These are phyloP conservation scores for Yponomeuta cagnagella DNA, from an alignment of 2,888 invertebrate species.

Conservation along the genomic window DNA sequence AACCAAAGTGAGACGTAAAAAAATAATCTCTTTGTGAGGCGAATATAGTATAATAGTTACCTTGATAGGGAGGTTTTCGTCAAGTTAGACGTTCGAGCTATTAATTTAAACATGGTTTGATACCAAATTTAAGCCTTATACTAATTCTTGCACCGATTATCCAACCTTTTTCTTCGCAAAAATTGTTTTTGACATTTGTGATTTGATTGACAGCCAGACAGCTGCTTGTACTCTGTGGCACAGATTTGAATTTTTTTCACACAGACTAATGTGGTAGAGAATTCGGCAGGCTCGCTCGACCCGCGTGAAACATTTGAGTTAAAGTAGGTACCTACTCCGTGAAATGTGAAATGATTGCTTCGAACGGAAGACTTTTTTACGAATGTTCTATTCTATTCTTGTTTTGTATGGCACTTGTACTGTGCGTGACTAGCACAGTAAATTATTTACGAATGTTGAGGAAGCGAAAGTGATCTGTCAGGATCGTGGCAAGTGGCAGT, in stretches of 20 bases:
- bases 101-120: constrained; percentile 45
- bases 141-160: neutral
- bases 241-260: neutral
- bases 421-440: too few species aligned
- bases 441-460: too few species aligned
- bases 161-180: constrained; percentile 4
- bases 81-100: constrained; percentile 38
- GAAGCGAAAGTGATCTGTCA: too few species aligned
- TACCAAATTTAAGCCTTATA: neutral
- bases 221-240: constrained; percentile 15
- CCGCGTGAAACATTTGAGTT: too few species aligned
- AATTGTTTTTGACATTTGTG: constrained; percentile 22
- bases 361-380: too few species aligned
- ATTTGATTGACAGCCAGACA: constrained; percentile 17
- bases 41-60: constrained; percentile 28
- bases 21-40: neutral
- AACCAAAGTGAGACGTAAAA: neutral
- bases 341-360: too few species aligned
- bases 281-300: too few species aligned
- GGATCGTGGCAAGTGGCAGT: too few species aligned
- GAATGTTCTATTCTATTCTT: too few species aligned
- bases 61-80: constrained; percentile 43
- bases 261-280: too few species aligned
- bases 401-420: too few species aligned
- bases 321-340: too few species aligned